Percentiles rank a stretch among this genome's conserved stretches.
These are phyloP conservation scores for Cylloceria caligata DNA, from an alignment of 2,888 invertebrate species.

Conservation along the genomic window DNA sequence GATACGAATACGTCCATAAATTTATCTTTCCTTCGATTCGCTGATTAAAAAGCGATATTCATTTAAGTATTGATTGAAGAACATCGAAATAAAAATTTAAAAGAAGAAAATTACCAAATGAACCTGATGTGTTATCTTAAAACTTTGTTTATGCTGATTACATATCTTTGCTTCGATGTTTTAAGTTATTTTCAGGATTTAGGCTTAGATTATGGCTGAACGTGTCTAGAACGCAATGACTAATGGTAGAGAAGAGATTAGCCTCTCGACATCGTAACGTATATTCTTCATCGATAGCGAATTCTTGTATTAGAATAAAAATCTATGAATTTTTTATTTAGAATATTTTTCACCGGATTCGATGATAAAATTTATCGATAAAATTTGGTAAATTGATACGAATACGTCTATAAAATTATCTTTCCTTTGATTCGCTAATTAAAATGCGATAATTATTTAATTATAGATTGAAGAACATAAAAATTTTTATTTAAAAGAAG, in stretches of 20 bases:
- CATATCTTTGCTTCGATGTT: no score
- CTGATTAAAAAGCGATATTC: no score
- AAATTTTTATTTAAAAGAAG: background rate
- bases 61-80: background rate
- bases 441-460: no score
- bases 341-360: no score
- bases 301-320: background rate
- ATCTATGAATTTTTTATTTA: background rate
- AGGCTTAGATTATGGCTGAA: no score
- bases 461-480: background rate
- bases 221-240: no score
- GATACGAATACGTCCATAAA: background rate
- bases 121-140: background rate
- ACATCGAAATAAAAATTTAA: background rate
- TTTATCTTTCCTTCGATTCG: no score
- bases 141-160: background rate
- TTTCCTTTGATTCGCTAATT: no score
- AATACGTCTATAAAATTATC: no score
- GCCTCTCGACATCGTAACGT: background rate
- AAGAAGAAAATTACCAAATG: background rate
- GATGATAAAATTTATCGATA: no score
- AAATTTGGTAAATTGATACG: background rate
- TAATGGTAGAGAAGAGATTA: no score
- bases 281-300: background rate
- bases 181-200: no score